phyloP scores from a whole-genome alignment of 2,888 invertebrate species.

The Luperina testacea region DNA sequence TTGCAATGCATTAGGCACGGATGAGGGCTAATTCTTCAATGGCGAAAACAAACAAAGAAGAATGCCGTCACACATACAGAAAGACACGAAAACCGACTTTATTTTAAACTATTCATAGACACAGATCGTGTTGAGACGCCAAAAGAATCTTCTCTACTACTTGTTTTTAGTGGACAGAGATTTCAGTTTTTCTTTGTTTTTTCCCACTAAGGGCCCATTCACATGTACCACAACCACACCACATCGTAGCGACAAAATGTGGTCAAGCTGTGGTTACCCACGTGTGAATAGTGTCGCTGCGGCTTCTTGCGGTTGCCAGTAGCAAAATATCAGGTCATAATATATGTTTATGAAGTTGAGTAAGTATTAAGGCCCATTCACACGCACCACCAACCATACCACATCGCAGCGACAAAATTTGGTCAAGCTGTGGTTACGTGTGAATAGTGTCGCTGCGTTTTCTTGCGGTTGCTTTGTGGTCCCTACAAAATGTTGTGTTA shows the following conservation, averaged over 20 bases:
- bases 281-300: no score
- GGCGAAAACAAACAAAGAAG: neutral
- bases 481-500: no score
- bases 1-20: neutral
- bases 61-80: neutral
- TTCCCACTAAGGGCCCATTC: neutral
- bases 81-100: neutral
- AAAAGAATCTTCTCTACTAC: neutral
- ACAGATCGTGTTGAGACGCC: neutral
- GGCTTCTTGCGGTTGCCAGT: no score
- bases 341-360: no score
- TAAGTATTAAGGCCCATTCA: no score
- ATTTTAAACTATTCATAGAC: no score
- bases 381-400: neutral
- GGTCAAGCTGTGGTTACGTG: no score
- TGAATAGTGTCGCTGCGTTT: no score
- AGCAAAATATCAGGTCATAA: no score
- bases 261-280: no score
- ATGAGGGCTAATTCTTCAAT: neutral
- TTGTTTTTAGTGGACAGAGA: neutral
- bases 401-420: neutral
- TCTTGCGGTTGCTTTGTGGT: no score
- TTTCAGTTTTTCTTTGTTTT: neutral
- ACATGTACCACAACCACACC: neutral
- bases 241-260: neutral